Evolutionary conservation across 2,888 invertebrate species (phyloP).

Genomic region (Oscheius sp.): DNA sequence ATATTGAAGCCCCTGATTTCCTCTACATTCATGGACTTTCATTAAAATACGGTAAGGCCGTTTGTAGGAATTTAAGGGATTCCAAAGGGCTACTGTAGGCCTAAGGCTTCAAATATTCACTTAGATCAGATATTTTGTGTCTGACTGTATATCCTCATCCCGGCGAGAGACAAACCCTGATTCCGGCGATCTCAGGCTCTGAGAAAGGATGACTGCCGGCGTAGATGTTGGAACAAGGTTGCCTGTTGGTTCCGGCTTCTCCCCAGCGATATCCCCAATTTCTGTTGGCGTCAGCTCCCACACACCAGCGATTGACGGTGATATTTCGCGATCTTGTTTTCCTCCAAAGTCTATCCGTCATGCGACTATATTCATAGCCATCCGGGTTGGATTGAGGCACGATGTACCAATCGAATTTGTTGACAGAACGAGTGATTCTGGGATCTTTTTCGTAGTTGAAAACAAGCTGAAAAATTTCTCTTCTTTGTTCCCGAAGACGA

Average conservation of each 20-base stretch:
- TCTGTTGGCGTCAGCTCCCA: constrained; percentile 69
- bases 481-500: not conserved
- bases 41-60: no score
- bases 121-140: no score
- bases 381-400: constrained; percentile 68
- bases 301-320: constrained; percentile 63
- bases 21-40: no score
- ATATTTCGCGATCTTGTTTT: constrained; percentile 67
- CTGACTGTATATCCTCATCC: no score
- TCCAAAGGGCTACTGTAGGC: no score
- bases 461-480: constrained; percentile 40
- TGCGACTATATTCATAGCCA: constrained; percentile 66
- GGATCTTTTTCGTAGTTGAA: constrained; percentile 49
- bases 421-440: constrained; percentile 44
- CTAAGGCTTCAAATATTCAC: no score
- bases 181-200: constrained; percentile 61
- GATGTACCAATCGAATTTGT: constrained; percentile 68
- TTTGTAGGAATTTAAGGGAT: no score
- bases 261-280: constrained; percentile 67
- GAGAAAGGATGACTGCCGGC: constrained; percentile 56
- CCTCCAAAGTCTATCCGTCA: constrained; percentile 66
- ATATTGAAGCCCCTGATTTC: no score
- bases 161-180: no score
- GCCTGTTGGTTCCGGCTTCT: constrained; percentile 64
- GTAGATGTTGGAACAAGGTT: constrained; percentile 68